These are phyloP conservation scores for Thecophora atra DNA, from an alignment of 2,888 invertebrate genomes.

Conservation along the genomic window DNA sequence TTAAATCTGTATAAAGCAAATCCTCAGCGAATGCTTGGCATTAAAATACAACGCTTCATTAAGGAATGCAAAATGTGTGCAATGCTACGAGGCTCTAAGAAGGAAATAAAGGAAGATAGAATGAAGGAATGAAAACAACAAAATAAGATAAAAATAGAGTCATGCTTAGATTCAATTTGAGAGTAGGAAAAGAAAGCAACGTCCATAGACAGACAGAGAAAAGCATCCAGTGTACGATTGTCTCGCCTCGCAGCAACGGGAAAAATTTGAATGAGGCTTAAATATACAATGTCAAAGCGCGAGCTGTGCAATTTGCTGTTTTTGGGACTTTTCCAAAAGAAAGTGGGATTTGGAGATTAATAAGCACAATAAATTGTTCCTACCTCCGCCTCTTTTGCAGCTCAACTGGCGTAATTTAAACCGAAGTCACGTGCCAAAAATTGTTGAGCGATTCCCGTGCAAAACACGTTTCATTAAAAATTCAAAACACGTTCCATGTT, in stretches of 20 bases:
- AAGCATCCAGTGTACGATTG: not conserved
- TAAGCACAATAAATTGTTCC: not conserved
- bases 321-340: slow-evolving; percentile 33
- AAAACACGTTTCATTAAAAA: slow-evolving; percentile 19
- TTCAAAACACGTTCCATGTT: slow-evolving; percentile 24
- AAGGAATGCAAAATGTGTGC: not conserved
- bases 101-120: not conserved
- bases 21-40: not conserved
- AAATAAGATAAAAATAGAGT: too few relatives aligned
- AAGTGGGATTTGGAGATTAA: slow-evolving; percentile 11
- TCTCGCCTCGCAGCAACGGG: not conserved
- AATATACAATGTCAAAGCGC: slow-evolving; percentile 23
- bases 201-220: not conserved
- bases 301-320: not conserved
- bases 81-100: not conserved
- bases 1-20: not conserved
- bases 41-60: not conserved
- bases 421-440: slow-evolving; percentile 32
- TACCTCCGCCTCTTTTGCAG: not conserved
- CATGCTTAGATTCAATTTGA: not conserved
- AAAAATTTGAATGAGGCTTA: not conserved
- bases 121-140: not conserved
- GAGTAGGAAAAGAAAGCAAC: not conserved
- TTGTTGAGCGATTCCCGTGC: slow-evolving; percentile 21
- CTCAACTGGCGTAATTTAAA: not conserved